Evolutionary conservation across 2,888 invertebrate genomes (phyloP).

Genomic region (Lepidochrysops patricia): DNA sequence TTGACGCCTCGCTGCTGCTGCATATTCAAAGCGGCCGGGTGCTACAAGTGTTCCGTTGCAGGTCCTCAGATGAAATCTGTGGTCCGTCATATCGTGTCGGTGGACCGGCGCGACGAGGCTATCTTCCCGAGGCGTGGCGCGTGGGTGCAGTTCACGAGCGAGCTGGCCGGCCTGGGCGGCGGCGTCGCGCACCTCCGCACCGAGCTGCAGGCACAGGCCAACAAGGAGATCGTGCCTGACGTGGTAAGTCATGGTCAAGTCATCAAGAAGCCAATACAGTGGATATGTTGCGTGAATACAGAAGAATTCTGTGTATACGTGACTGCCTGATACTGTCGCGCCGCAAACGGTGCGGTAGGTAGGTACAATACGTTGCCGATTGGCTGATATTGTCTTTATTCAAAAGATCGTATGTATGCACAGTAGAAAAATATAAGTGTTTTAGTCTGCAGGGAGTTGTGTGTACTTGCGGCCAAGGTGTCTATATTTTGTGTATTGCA

Average conservation of each 20-base stretch:
- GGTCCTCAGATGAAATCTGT: slow-evolving; percentile 94
- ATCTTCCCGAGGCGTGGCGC: slow-evolving; percentile 87
- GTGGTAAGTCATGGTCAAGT: slow-evolving; percentile 32
- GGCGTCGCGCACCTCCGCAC: slow-evolving; percentile 92
- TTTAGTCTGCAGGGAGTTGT: too few species aligned
- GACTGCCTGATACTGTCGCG: too few species aligned
- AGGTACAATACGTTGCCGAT: too few species aligned
- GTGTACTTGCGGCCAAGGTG: not conserved
- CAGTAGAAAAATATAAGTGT: too few species aligned
- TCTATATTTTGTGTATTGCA: slow-evolving; percentile 34
- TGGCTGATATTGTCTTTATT: too few species aligned
- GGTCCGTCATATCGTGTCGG: slow-evolving; percentile 83
- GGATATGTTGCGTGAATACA: too few species aligned
- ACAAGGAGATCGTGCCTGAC: slow-evolving; percentile 33
- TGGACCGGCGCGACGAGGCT: slow-evolving; percentile 85
- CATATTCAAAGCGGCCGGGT: not conserved
- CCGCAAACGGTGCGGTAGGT: too few species aligned
- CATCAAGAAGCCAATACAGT: not conserved
- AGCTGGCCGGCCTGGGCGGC: slow-evolving; percentile 92
- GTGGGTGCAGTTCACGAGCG: slow-evolving; percentile 82
- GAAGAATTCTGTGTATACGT: too few species aligned
- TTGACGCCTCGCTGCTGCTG: too few species aligned
- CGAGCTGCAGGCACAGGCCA: slow-evolving; percentile 69
- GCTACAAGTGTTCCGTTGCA: slow-evolving; percentile 23
- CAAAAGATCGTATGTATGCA: too few species aligned